These are phyloP conservation scores for Petrolisthes cinctipes DNA, from an alignment of 2,888 invertebrate species.

Conservation along the genomic window DNA sequence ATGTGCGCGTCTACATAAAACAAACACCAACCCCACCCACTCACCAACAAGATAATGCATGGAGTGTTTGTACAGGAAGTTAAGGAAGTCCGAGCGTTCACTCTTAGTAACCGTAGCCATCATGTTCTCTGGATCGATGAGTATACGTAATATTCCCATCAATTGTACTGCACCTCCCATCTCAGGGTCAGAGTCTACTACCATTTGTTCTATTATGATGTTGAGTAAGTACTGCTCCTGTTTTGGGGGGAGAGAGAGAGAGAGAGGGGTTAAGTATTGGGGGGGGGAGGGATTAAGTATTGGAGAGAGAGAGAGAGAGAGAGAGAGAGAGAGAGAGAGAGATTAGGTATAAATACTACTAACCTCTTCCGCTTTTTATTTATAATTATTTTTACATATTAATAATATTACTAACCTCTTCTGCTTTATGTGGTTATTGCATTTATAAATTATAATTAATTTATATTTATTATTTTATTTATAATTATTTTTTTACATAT, in stretches of 20 bases:
- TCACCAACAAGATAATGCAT: constrained; percentile 93
- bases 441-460: constrained; percentile 70
- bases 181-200: constrained; percentile 94
- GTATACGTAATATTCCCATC: constrained; percentile 90
- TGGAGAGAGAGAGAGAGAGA: too few relatives aligned
- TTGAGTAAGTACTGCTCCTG: constrained; percentile 91
- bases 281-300: background rate
- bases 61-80: constrained; percentile 98
- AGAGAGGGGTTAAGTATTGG: background rate
- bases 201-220: constrained; percentile 98
- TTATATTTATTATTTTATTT: background rate
- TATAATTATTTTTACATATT: background rate
- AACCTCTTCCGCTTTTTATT: too few relatives aligned
- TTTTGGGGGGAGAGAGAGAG: constrained; percentile 7
- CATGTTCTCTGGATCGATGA: constrained; percentile 99
- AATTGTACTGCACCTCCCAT: constrained; percentile 97
- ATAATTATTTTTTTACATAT: constrained; percentile 2
- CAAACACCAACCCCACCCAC: constrained; percentile 67
- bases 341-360: too few relatives aligned
- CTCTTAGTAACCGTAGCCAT: constrained; percentile 91
- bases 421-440: constrained; percentile 78
- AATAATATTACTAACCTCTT: constrained; percentile 49
- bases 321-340: too few relatives aligned
- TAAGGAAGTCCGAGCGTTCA: constrained; percentile 97
- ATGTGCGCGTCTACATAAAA: background rate